Evolutionary conservation across 2,888 invertebrate species (phyloP).

Genomic region (Eupeodes latifasciatus): DNA sequence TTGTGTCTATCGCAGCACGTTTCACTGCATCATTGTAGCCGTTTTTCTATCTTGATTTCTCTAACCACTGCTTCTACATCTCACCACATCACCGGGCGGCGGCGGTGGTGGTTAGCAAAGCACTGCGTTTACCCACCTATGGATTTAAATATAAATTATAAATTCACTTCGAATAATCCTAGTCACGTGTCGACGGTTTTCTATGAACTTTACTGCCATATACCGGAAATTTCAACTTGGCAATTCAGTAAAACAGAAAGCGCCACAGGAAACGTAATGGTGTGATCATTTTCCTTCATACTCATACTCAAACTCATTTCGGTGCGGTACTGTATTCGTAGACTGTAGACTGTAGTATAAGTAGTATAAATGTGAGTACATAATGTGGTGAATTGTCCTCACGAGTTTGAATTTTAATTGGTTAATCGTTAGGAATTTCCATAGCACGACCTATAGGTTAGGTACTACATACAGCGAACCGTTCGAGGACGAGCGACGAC

Average conservation of each 20-base stretch:
- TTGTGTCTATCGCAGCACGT: constrained; percentile 33
- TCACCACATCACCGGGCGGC: background rate
- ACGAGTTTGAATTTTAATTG: constrained; percentile 67
- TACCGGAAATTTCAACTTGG: constrained; percentile 42
- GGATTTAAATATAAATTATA: constrained; percentile 55
- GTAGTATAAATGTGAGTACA: constrained; percentile 14
- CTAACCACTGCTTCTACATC: background rate
- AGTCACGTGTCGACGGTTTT: constrained; percentile 65
- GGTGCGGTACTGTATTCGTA: no score
- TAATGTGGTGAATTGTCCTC: constrained; percentile 47
- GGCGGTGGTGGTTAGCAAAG: background rate
- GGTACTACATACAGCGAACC: no score
- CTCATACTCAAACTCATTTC: no score
- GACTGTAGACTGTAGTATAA: background rate
- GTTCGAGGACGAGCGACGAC: no score
- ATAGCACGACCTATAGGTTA: constrained; percentile 10
- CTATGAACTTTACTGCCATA: constrained; percentile 27
- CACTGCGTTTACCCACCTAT: background rate
- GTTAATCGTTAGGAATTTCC: constrained; percentile 55
- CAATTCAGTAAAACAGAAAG: background rate
- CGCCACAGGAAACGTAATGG: constrained; percentile 4
- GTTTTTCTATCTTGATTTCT: background rate
- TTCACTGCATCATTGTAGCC: constrained; percentile 11
- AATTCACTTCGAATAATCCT: constrained; percentile 66
- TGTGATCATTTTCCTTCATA: constrained; percentile 7